Percentiles rank a stretch among this genome's conserved stretches.
These are phyloP conservation scores for Drosophila siamana DNA, from an alignment of 2,888 invertebrate species.

Conservation along the genomic window DNA sequence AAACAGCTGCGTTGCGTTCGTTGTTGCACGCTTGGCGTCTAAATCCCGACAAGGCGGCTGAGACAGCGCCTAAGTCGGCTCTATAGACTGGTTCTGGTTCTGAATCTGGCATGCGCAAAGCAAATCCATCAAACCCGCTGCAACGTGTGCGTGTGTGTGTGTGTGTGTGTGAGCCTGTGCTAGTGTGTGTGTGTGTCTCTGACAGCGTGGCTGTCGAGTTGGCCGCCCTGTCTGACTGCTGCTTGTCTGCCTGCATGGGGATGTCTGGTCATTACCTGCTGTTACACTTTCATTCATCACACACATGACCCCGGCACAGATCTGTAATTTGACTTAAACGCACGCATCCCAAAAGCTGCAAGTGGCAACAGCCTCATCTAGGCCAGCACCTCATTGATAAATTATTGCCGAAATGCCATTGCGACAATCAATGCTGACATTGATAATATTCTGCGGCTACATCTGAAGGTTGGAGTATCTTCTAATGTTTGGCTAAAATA, in stretches of 20 bases:
- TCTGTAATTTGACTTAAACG: not conserved
- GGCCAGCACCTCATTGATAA: constrained; percentile 1
- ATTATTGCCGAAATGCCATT: not conserved
- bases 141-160: constrained; percentile 1
- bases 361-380: not conserved
- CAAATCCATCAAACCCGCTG: constrained; percentile 7
- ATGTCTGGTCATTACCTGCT: constrained; percentile 23
- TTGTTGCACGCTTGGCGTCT: constrained; percentile 52
- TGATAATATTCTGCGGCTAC: not conserved
- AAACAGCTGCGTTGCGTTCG: constrained; percentile 26
- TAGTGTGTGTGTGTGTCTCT: not conserved
- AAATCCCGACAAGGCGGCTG: constrained; percentile 59
- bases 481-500: too few species aligned
- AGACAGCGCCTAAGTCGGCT: constrained; percentile 55
- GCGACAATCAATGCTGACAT: not conserved
- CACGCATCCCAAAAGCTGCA: not conserved
- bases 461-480: not conserved
- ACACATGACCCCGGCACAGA: constrained; percentile 15
- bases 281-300: constrained; percentile 9
- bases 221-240: not conserved
- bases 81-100: constrained; percentile 7
- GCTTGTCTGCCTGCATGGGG: not conserved
- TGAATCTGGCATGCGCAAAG: constrained; percentile 23
- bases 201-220: not conserved
- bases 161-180: not conserved